These are phyloP conservation scores for Heliothis subflexa DNA, from an alignment of 1,140 invertebrate genomes.

Conservation along the genomic window DNA sequence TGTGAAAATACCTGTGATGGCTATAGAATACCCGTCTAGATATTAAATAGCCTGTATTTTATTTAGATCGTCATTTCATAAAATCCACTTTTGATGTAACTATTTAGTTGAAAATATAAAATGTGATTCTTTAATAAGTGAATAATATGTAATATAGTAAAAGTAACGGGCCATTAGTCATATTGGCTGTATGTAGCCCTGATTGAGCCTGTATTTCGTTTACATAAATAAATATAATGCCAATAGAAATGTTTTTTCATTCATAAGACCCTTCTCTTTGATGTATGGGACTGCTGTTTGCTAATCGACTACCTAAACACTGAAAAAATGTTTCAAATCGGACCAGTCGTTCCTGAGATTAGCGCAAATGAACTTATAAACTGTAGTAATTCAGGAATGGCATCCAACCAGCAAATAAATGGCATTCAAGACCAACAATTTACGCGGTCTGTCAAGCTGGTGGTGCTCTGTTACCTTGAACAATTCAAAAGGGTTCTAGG, in stretches of 20 bases:
- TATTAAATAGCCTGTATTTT: constrained; percentile 36
- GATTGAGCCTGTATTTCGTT: constrained; percentile 67
- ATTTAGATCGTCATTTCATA: constrained; percentile 49
- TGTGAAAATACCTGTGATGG: not conserved
- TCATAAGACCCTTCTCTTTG: no score
- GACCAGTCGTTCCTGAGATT: no score
- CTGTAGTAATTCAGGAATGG: no score
- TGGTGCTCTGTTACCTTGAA: no score
- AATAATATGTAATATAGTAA: constrained; percentile 52
- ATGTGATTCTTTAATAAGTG: constrained; percentile 57
- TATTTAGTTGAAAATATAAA: constrained; percentile 58
- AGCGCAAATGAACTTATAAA: no score
- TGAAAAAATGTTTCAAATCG: no score
- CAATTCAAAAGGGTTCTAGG: no score
- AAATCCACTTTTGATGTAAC: constrained; percentile 58
- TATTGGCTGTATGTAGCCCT: constrained; percentile 60
- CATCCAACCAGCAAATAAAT: no score
- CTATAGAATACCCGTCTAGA: constrained; percentile 18
- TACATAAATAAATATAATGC: constrained; percentile 73
- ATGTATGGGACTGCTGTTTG: no score
- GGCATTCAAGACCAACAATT: no score
- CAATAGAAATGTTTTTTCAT: constrained; percentile 57
- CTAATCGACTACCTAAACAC: no score
- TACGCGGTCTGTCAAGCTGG: no score
- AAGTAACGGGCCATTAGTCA: constrained; percentile 53